Evolutionary conservation across 2,888 invertebrate species (phyloP).

Genomic region (Prosopocoilus inquinatus): DNA sequence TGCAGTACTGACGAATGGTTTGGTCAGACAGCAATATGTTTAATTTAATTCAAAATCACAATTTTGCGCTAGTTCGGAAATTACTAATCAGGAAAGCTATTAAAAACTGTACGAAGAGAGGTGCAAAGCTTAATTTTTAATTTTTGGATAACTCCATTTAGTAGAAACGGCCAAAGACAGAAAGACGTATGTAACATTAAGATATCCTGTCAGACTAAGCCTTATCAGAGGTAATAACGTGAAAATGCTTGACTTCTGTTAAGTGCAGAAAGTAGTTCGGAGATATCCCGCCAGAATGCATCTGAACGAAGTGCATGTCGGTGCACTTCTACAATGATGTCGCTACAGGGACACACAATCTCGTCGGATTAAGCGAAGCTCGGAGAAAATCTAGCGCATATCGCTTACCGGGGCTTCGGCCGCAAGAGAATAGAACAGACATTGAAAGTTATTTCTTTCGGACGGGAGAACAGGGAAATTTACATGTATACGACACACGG

Average conservation of each 20-base stretch:
- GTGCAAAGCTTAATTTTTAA: no score
- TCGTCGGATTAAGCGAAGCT: neutral
- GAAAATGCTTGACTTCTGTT: conserved; percentile 4
- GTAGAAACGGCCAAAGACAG: no score
- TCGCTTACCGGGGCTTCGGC: neutral
- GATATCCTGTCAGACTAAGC: neutral
- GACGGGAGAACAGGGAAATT: neutral
- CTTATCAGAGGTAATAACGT: neutral
- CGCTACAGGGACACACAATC: conserved; percentile 21
- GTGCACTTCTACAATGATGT: conserved; percentile 25
- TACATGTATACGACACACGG: neutral
- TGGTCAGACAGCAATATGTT: neutral
- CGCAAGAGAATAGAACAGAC: neutral
- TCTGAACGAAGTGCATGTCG: conserved; percentile 17
- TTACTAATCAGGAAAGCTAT: no score
- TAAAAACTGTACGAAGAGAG: no score
- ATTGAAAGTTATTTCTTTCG: neutral
- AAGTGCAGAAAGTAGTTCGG: conserved; percentile 3
- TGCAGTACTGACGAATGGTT: neutral
- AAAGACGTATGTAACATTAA: neutral
- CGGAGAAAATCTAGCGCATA: neutral
- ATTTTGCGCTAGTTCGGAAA: no score
- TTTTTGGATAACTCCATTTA: no score
- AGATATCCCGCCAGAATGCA: conserved; percentile 1
- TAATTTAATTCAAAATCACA: no score